A percentile compares a stretch with the other conserved stretches of the same genome.
Conservation (phyloP, 2,797 vertebrate genomes). For the Thamnophis elegans region DNA sequence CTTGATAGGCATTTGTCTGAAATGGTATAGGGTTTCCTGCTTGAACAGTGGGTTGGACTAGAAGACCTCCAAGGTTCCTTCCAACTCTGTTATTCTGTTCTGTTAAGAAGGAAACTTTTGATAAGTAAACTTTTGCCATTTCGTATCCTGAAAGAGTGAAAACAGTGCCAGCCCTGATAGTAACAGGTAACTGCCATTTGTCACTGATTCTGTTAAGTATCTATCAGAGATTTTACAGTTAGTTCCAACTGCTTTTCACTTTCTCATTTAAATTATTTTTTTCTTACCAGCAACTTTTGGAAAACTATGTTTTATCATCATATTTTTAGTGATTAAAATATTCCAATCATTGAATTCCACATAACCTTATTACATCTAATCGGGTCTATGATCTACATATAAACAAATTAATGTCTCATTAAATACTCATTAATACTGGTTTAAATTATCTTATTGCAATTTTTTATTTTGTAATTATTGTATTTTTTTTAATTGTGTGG, state of each 20-base stretch:
- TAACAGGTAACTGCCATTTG: not conserved
- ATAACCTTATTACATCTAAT: not conserved
- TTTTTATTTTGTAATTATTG: not conserved
- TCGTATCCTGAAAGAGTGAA: not conserved
- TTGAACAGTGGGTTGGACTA: not conserved
- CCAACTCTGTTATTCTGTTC: not conserved
- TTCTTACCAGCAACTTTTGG: not conserved
- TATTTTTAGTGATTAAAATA: not conserved
- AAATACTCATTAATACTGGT: not conserved
- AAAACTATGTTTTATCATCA: not conserved
- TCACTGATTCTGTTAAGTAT: not conserved
- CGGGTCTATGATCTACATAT: not conserved
- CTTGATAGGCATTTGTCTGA: not conserved
- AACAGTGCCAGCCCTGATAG: not conserved
- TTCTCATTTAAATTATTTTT: not conserved
- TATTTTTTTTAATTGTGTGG: not conserved
- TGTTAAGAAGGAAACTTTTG: not conserved
- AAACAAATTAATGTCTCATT: not conserved
- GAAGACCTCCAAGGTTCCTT: not conserved
- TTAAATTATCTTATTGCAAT: not conserved
- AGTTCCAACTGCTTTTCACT: not conserved
- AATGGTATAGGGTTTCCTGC: not conserved
- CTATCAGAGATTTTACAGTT: not conserved
- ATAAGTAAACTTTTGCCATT: not conserved
- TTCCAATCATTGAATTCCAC: not conserved